Conservation (phyloP, 2,797 vertebrate species). For the Tauraco hartlaubi region DNA sequence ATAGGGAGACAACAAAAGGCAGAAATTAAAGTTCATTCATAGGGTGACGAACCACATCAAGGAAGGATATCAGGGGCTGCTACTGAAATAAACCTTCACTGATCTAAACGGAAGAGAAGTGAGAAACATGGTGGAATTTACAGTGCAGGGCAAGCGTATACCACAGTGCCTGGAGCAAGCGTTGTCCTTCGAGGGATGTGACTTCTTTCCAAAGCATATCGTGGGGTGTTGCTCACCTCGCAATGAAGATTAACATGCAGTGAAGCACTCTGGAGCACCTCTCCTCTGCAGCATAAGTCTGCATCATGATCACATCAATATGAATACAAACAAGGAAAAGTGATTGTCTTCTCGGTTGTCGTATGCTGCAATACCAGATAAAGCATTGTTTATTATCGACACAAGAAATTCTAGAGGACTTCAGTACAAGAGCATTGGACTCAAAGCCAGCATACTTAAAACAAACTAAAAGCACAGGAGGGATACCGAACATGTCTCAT, state of each 20-base stretch:
- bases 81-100: not conserved
- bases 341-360: not conserved
- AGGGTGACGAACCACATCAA: not conserved
- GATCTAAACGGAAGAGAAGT: not conserved
- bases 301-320: not conserved
- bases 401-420: not conserved
- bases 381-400: not conserved
- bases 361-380: not conserved
- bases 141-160: not conserved
- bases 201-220: not conserved
- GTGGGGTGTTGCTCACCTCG: not conserved
- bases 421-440: not conserved
- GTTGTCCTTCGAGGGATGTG: rapidly evolving
- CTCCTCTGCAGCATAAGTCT: not conserved
- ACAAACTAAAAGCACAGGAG: not conserved
- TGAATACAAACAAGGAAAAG: not conserved
- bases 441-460: not conserved
- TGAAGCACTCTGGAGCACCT: not conserved
- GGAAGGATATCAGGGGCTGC: not conserved
- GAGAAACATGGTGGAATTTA: not conserved
- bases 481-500: not conserved
- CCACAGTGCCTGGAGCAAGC: not conserved
- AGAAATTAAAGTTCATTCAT: slow-evolving; percentile 23
- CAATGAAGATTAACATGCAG: not conserved
- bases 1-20: slow-evolving; percentile 53